phyloP scores from a whole-genome alignment of 2,797 vertebrate genomes.

The Pterois miles region DNA sequence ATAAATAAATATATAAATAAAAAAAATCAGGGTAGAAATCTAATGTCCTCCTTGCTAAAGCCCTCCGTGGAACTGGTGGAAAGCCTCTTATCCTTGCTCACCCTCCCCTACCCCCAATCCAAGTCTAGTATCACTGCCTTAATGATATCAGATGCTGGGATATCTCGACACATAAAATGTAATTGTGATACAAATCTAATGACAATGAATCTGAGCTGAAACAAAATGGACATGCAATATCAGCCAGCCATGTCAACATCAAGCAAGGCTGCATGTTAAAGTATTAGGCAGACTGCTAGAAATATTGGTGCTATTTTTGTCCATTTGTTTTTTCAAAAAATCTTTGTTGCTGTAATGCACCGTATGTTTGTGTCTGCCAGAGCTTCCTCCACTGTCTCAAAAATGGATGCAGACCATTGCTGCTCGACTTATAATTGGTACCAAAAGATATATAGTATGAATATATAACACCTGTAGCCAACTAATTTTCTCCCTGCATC shows the following conservation, averaged over 20 bases:
- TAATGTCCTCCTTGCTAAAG: background rate
- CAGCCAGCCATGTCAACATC: background rate
- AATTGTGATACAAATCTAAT: background rate
- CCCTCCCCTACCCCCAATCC: background rate
- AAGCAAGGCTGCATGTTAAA: background rate
- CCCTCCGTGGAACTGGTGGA: background rate
- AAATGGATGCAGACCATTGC: background rate
- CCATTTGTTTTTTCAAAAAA: background rate
- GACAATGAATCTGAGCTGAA: background rate
- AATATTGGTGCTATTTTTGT: background rate
- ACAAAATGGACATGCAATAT: background rate
- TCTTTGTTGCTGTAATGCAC: background rate
- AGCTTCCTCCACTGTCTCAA: background rate
- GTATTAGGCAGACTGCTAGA: background rate
- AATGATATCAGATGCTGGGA: background rate
- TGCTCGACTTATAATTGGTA: background rate
- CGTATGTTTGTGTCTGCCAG: background rate
- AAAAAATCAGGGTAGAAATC: background rate
- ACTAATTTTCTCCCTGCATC: background rate
- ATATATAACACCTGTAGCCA: background rate
- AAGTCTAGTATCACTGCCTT: background rate
- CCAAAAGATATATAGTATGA: background rate
- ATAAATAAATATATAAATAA: too few relatives aligned
- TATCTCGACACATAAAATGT: background rate
- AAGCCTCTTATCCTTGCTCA: background rate